Percentiles rank a stretch among this genome's conserved stretches.
These are phyloP conservation scores for Caenorhabditis parvicauda DNA, from an alignment of 2,888 invertebrate species.

Conservation along the genomic window DNA sequence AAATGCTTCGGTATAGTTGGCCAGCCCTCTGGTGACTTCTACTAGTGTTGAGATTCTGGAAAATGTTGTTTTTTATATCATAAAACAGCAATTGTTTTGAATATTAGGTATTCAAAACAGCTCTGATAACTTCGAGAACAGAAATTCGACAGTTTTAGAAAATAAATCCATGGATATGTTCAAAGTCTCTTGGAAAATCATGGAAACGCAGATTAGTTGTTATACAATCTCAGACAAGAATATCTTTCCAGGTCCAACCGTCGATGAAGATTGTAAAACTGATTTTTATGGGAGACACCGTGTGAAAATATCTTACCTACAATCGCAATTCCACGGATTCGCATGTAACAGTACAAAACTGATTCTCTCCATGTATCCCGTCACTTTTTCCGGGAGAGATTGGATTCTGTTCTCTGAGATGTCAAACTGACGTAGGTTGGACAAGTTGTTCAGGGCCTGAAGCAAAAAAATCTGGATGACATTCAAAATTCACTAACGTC, in stretches of 20 bases:
- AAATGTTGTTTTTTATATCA: neutral
- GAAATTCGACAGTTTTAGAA: too few species aligned
- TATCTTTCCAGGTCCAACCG: too few species aligned
- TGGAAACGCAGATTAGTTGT: too few species aligned
- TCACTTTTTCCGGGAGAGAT: slow-evolving; percentile 23
- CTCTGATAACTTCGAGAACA: too few species aligned
- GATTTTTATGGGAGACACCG: too few species aligned
- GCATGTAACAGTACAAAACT: slow-evolving; percentile 26
- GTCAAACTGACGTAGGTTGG: slow-evolving; percentile 45
- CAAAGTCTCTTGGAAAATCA: too few species aligned
- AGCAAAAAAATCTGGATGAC: slow-evolving; percentile 1
- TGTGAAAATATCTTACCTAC: slow-evolving; percentile 30
- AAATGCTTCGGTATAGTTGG: too few species aligned
- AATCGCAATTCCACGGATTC: slow-evolving; percentile 60
- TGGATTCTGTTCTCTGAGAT: slow-evolving; percentile 50
- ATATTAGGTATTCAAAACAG: too few species aligned
- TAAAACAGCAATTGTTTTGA: neutral
- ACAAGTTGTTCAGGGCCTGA: slow-evolving; percentile 26
- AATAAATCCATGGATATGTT: too few species aligned
- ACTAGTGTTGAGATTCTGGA: slow-evolving; percentile 2
- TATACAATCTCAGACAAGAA: too few species aligned
- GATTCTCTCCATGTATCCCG: slow-evolving; percentile 12
- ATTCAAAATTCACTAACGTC: slow-evolving; percentile 24
- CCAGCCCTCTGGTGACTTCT: slow-evolving; percentile 1
- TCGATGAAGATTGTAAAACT: too few species aligned